Percentiles rank a stretch among this genome's conserved stretches.
These are phyloP conservation scores for Drosophila nikananu DNA, from an alignment of 1,140 invertebrate genomes.

Conservation along the genomic window DNA sequence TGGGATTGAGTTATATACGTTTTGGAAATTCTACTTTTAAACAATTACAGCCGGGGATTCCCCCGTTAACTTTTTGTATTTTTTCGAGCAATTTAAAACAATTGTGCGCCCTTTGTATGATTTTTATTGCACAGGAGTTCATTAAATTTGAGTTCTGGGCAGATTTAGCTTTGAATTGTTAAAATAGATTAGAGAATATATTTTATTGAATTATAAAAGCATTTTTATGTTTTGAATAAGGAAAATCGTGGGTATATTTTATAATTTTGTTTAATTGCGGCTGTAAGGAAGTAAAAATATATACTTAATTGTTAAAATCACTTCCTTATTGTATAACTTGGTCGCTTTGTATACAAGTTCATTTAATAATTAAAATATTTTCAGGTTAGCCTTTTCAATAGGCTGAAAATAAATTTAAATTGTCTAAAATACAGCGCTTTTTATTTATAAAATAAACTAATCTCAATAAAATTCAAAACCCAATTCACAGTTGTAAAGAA, in stretches of 20 bases:
- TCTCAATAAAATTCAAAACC: background rate
- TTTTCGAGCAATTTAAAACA: conserved; percentile 8
- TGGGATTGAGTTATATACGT: conserved; percentile 13
- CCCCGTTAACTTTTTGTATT: background rate
- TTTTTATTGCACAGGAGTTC: background rate
- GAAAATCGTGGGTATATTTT: rapidly evolving
- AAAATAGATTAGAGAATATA: background rate
- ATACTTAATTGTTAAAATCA: no score
- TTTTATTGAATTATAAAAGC: background rate
- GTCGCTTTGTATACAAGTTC: no score
- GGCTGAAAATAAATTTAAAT: no score
- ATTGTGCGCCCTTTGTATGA: background rate
- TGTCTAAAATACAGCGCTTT: no score
- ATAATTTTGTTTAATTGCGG: background rate
- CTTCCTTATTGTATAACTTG: no score
- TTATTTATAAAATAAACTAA: no score
- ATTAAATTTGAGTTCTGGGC: background rate
- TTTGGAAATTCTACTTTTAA: conserved; percentile 9
- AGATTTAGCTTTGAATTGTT: background rate
- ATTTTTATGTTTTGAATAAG: background rate
- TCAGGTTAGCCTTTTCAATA: no score
- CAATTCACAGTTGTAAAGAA: background rate
- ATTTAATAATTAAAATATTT: no score
- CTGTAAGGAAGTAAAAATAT: background rate
- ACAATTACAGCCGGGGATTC: background rate